Evolutionary conservation across 2,888 invertebrate species (phyloP), one percentile per base, ranked within the genome.

Genomic region (Ormia ochracea): DNA sequence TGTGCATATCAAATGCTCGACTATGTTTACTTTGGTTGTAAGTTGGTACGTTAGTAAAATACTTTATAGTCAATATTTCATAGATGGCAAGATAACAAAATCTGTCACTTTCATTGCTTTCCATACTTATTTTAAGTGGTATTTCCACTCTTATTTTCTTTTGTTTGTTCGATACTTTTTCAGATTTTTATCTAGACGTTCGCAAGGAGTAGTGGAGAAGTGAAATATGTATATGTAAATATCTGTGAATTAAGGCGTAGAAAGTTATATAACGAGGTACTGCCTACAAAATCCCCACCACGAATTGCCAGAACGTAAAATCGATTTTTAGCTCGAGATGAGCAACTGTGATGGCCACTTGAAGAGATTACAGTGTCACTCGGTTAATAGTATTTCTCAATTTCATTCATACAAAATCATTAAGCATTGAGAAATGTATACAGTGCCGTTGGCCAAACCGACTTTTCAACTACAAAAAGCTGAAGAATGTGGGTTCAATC

Each of bases 61-160:
- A 66, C 63, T 68, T 19, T 61, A 45, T 61, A 75, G 59, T 56
- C 76, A 61, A 76, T 73, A 68, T 73, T 76, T 68, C 50, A 63
- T 79, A 68, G 76, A 76, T 76, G 54, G 48, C 28, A 66, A 78
- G 81, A 78, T 81, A 81, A 28, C 36, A 75, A 75, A 81, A 81
- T 81, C 81, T 81, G 81, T 81, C 81, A 81, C 81, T 81, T 78
- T 74, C 74, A 78, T 81, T 78, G 68, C 73, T 59, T 77, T 77
- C 63, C 72, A 61, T 76, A 56, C 68, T 80, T 81, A 81, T 81
- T 73, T 77, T 66, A 66, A 78, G 78, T 70, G 69, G 45, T 45
- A 65, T 73, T 77, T 81, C 54, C 21, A 48, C 56, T 58, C 21
- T 50, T 74, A 38, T 56, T 74, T 50, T 56, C 31, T 58, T 28